Percentiles rank a stretch among this genome's conserved stretches.
Conservation (phyloP, 2,888 invertebrate species). For the Eudasyphora cyanicolor region DNA sequence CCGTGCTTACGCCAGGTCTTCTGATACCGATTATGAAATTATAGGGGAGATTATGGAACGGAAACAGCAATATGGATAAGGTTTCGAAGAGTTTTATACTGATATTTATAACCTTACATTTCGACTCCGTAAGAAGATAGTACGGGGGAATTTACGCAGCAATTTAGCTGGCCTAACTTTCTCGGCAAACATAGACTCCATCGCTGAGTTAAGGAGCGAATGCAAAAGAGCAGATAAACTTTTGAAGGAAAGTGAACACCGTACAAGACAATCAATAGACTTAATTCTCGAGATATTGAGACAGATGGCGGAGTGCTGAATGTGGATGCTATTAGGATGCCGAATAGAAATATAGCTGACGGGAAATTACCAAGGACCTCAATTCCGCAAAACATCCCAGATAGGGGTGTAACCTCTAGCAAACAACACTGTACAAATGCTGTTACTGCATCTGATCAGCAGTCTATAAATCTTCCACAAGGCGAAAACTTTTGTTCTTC, state of each 20-base stretch:
- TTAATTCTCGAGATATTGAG: not conserved
- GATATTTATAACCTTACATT: slow-evolving; percentile 3
- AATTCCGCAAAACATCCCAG: not conserved
- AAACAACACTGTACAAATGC: not conserved
- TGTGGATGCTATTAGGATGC: not conserved
- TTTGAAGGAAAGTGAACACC: not conserved
- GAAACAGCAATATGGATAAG: too few species aligned
- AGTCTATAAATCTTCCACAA: not conserved
- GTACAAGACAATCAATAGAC: not conserved
- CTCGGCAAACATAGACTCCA: too few species aligned
- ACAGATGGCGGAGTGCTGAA: too few species aligned
- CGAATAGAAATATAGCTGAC: not conserved
- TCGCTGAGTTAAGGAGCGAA: too few species aligned
- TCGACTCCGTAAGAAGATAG: not conserved
- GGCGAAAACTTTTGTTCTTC: not conserved
- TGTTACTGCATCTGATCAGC: not conserved
- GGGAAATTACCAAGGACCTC: not conserved
- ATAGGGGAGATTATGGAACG: slow-evolving; percentile 35
- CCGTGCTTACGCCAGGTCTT: not conserved
- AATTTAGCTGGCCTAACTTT: not conserved
- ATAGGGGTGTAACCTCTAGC: not conserved
- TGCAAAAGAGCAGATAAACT: not conserved
- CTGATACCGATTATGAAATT: slow-evolving; percentile 42
- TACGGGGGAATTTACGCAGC: not conserved
- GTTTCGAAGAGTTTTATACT: not conserved